Conservation (phyloP, 2,888 invertebrate genomes). For the Heliconius ethilla region DNA sequence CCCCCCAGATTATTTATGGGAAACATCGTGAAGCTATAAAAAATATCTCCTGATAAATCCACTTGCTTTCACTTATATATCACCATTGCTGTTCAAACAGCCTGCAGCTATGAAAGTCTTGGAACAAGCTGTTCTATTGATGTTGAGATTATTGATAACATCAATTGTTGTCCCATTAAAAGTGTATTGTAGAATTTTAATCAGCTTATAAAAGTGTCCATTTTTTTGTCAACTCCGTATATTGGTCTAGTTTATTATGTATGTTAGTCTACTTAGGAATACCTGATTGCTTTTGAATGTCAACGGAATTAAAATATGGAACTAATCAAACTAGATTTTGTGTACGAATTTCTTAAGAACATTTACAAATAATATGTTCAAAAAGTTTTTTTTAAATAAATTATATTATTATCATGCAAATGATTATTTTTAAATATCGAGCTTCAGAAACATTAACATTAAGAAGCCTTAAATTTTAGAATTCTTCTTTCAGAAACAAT, state of each 20-base stretch:
- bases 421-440: too few species aligned
- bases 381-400: background rate
- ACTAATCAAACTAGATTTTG: background rate
- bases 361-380: background rate
- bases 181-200: constrained; percentile 28
- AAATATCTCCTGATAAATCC: background rate
- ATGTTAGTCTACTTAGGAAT: constrained; percentile 2
- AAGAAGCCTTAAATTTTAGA: too few species aligned
- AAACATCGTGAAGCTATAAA: constrained; percentile 1
- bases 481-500: too few species aligned
- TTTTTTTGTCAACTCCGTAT: constrained; percentile 19
- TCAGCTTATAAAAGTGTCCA: constrained; percentile 12
- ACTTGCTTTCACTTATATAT: constrained; percentile 45
- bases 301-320: background rate
- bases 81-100: constrained; percentile 55
- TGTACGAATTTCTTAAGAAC: background rate
- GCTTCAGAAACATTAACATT: too few species aligned
- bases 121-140: constrained; percentile 52
- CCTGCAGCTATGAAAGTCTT: constrained; percentile 65
- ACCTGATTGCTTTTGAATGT: background rate
- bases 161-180: constrained; percentile 43
- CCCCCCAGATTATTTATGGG: background rate
- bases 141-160: constrained; percentile 45
- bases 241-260: background rate
- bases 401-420: background rate